phyloP scores from a whole-genome alignment of 2,888 invertebrate genomes.

The Cheilosia variabilis region DNA sequence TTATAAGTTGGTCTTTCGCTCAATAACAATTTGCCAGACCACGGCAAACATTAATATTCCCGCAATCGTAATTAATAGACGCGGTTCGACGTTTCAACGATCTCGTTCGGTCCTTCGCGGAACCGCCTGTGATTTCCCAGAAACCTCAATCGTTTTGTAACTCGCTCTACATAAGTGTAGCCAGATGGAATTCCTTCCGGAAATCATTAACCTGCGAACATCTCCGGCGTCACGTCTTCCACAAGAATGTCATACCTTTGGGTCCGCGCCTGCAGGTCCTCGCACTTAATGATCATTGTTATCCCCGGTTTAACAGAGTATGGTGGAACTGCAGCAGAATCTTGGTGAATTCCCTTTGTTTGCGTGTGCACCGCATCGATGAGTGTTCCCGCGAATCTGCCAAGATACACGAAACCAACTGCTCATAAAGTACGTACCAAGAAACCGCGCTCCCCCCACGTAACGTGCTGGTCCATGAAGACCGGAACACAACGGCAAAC shows the following conservation, averaged over 20 bases:
- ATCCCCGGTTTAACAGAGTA: constrained; percentile 5
- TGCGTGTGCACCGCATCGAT: constrained; percentile 23
- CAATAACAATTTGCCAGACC: constrained; percentile 20
- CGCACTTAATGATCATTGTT: constrained; percentile 61
- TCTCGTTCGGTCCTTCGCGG: constrained; percentile 46
- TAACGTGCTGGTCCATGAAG: not conserved
- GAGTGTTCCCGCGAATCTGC: constrained; percentile 37
- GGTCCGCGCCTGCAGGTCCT: constrained; percentile 9
- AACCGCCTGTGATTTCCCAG: constrained; percentile 43
- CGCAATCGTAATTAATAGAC: constrained; percentile 57
- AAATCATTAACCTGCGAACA: constrained; percentile 65
- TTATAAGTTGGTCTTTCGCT: constrained; percentile 3
- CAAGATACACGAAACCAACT: constrained; percentile 51
- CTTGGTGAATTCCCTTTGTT: constrained; percentile 14
- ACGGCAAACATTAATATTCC: constrained; percentile 44
- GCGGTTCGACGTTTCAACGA: constrained; percentile 40
- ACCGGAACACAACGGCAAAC: constrained; percentile 49
- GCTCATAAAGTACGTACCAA: constrained; percentile 54
- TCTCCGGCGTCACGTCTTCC: constrained; percentile 31
- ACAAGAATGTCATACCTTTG: constrained; percentile 54
- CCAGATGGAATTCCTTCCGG: constrained; percentile 68
- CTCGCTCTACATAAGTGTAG: not conserved
- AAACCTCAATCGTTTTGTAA: constrained; percentile 28
- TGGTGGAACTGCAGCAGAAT: not conserved
- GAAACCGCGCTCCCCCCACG: not conserved